Base-by-base conservation (phyloP, 2,888 invertebrate genomes). In the Gastrophysa polygoni region DNA sequence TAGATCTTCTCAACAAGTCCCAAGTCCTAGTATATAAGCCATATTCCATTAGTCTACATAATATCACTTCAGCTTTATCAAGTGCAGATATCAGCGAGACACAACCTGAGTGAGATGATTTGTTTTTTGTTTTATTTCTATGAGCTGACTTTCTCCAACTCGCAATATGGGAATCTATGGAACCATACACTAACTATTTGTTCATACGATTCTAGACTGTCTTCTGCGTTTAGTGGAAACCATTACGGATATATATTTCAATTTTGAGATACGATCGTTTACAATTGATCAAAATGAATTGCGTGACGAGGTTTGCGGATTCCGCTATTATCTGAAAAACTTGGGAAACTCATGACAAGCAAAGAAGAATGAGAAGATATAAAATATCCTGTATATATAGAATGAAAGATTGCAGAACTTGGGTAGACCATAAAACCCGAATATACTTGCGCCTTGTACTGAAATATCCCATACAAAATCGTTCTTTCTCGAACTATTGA, bases 401-500 rank as follows among this genome's bases (percentile, higher is more conserved):
- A 38, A 38, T 38, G 38, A 38, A 38, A 38, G 38, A 38, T 38
- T 38, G 38, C 38, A 38, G 14, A 38, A 38, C 38, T 38, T 14
- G 38, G 38, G 38, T 38, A 38, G 38, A 38, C 38, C 14, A 38
- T 38, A 38, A 38, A 38, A 38, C 38, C 14, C n/a, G 38, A 38
- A 38, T 38, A 38, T 38, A 38, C 38, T 38, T 54, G 54, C 16
- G 54, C 43, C 54, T 54, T 54, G 54, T 54, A 54, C 57, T 57
- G 57, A 63, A 63, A 63, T 38, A 57, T 34, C 59, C 57, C n/a
- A n/a, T 55, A 50, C 59, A 44, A 47, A 63, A 63, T 52, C 57
- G 59, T 59, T 63, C n/a, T 56, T 46, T 57, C 64, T 62, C 57
- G 58, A 64, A 64, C 60, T 67, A 67, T 67, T 60, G 67, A 67